Percentiles rank a stretch among this genome's conserved stretches.
Conservation (phyloP, 1,140 invertebrate species). For the Ruditapes philippinarum region DNA sequence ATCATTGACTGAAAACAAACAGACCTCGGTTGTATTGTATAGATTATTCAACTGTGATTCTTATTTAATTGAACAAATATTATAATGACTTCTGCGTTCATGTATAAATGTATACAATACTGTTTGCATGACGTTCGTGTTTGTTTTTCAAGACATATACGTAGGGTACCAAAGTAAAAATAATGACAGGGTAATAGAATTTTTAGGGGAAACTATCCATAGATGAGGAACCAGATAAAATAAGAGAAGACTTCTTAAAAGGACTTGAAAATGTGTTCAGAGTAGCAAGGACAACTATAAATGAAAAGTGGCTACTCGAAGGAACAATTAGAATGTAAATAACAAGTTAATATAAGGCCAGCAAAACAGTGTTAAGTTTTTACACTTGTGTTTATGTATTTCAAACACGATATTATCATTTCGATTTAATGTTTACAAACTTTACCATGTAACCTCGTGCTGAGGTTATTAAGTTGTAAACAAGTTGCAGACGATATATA, state of each 20-base stretch:
- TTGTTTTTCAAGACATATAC: background rate
- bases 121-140: too few relatives aligned
- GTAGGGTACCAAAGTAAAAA: background rate
- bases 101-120: background rate
- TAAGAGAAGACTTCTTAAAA: too few relatives aligned
- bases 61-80: slow-evolving; percentile 16
- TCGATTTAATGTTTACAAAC: slow-evolving; percentile 16
- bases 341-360: background rate
- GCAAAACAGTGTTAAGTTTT: slow-evolving; percentile 5
- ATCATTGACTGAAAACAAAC: slow-evolving; percentile 4
- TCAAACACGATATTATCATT: slow-evolving; percentile 13
- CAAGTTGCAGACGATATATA: background rate
- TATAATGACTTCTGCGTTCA: background rate
- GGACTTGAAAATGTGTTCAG: slow-evolving; percentile 21
- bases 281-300: background rate
- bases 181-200: slow-evolving; percentile 13
- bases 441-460: background rate
- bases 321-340: background rate
- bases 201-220: background rate
- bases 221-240: too few relatives aligned
- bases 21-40: background rate
- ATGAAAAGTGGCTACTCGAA: background rate
- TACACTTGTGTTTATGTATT: slow-evolving; percentile 16
- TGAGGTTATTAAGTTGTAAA: slow-evolving; percentile 4
- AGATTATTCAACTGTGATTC: slow-evolving; percentile 53